Evolutionary conservation across 2,113 vertebrate species (phyloP).

Genomic region (Clupea harengus): DNA sequence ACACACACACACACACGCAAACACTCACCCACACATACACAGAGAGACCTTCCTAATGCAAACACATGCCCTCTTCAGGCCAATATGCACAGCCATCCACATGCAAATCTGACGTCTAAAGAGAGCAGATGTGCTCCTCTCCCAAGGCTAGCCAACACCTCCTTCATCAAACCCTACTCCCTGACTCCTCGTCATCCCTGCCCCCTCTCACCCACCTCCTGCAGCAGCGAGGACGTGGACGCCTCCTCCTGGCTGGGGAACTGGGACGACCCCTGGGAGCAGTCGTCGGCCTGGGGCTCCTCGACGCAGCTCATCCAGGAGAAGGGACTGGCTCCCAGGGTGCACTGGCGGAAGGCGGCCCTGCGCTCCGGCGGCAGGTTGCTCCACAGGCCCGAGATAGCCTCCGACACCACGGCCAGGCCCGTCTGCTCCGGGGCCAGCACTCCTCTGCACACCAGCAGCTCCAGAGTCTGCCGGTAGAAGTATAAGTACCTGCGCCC

Average conservation of each 20-base stretch:
- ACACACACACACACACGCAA: not conserved
- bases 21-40: not conserved
- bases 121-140: not conserved
- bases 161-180: not conserved
- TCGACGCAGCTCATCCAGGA: not conserved
- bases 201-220: conserved; percentile 67
- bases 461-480: conserved; percentile 78
- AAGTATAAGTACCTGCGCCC: conserved; percentile 76
- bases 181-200: not conserved
- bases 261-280: conserved; percentile 54
- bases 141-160: not conserved
- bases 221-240: conserved; percentile 63
- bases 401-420: conserved; percentile 74
- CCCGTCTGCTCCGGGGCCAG: conserved; percentile 63
- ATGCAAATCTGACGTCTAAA: not conserved
- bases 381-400: conserved; percentile 80
- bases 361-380: conserved; percentile 70
- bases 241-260: conserved; percentile 68
- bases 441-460: conserved; percentile 66
- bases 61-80: not conserved
- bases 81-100: not conserved
- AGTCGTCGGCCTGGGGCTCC: conserved; percentile 46
- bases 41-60: not conserved
- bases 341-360: conserved; percentile 62
- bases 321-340: conserved; percentile 48